Percentiles rank a stretch among this genome's conserved stretches.
phyloP scores from a whole-genome alignment of 1,140 invertebrate genomes.

The Drosophila subobscura region DNA sequence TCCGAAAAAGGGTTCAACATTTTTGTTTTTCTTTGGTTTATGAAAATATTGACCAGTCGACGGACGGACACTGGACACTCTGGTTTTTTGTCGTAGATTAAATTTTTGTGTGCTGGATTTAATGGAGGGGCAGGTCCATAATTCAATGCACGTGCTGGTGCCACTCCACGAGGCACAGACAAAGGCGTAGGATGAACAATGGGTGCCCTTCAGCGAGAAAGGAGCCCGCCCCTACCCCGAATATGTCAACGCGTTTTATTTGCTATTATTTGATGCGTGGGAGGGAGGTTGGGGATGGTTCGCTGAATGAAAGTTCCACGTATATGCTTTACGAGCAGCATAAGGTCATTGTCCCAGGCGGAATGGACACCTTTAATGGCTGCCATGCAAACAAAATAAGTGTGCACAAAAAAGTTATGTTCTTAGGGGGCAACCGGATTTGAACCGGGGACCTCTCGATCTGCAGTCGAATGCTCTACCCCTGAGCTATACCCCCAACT shows the following conservation, averaged over 20 bases:
- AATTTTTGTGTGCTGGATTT: conserved; percentile 34
- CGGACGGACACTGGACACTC: conserved; percentile 4
- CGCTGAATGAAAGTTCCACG: conserved; percentile 26
- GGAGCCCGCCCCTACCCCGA: not conserved
- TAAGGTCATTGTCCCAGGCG: conserved; percentile 28
- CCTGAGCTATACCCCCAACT: conserved; percentile 93
- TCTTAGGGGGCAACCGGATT: conserved; percentile 94
- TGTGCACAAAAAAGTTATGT: conserved; percentile 17
- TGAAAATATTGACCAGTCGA: conserved; percentile 42
- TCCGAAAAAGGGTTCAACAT: conserved; percentile 35
- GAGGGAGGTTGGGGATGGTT: conserved; percentile 8
- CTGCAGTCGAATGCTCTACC: conserved; percentile 97
- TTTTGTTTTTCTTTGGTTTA: conserved; percentile 25
- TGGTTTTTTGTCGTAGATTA: conserved; percentile 25
- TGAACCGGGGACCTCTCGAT: conserved; percentile 97
- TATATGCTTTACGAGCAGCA: conserved; percentile 25
- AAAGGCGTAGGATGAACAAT: conserved; percentile 38
- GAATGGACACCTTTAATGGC: conserved; percentile 27
- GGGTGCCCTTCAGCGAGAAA: conserved; percentile 18
- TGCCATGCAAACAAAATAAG: conserved; percentile 2
- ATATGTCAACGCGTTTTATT: conserved; percentile 36
- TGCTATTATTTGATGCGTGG: conserved; percentile 28
- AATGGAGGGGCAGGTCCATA: conserved; percentile 32
- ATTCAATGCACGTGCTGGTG: conserved; percentile 60
- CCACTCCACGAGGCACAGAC: conserved; percentile 13